These are phyloP conservation scores for Ophthalmotilapia sp. DNA, from an alignment of 2,113 vertebrate genomes.

Conservation along the genomic window DNA sequence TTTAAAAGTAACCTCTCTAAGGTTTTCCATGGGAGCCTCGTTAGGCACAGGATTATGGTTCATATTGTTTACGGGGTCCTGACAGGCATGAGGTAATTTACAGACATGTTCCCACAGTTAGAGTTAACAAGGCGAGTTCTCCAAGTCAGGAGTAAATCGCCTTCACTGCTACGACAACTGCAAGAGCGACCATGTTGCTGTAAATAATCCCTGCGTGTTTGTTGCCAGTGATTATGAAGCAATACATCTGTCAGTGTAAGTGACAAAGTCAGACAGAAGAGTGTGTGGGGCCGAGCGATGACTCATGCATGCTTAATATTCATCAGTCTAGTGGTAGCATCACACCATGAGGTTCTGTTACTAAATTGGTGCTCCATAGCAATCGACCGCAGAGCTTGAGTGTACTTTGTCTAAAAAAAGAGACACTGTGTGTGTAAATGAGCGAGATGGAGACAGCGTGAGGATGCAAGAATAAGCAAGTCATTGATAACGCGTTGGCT, in stretches of 20 bases:
- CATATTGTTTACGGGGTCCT: background rate
- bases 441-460: background rate
- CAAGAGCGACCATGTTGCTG: background rate
- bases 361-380: conserved; percentile 53
- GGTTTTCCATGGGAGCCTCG: background rate
- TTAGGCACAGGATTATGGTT: background rate
- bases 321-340: conserved; percentile 42
- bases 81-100: background rate
- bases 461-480: background rate
- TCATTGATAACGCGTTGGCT: conserved; percentile 24
- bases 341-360: conserved; percentile 50
- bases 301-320: conserved; percentile 59
- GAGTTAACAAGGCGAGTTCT: background rate
- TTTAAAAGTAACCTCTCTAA: background rate
- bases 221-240: conserved; percentile 27
- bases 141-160: conserved; percentile 9
- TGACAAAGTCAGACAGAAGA: conserved; percentile 30
- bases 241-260: conserved; percentile 20
- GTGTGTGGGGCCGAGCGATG: conserved; percentile 23
- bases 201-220: conserved; percentile 25
- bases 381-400: conserved; percentile 34
- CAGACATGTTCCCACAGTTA: background rate
- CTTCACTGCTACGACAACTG: background rate
- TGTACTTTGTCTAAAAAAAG: background rate
- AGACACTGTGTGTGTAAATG: background rate